Evolutionary conservation across 2,888 invertebrate genomes (phyloP).

Genomic region (Cosmopolites sordidus): DNA sequence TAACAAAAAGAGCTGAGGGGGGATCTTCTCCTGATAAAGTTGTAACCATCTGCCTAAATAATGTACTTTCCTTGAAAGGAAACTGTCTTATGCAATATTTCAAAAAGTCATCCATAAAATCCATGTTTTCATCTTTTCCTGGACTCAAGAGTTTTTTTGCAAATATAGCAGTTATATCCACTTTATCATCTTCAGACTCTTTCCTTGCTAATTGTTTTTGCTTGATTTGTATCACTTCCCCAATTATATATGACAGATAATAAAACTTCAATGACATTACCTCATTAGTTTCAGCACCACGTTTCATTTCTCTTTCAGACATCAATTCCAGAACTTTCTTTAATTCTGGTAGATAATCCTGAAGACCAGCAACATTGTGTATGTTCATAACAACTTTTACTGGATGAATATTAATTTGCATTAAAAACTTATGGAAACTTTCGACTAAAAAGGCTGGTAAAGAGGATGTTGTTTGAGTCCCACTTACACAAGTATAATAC

Average conservation of each 20-base stretch:
- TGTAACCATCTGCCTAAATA: slow-evolving; percentile 81
- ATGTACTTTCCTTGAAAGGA: slow-evolving; percentile 82
- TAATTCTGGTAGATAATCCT: slow-evolving; percentile 70
- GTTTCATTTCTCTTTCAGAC: slow-evolving; percentile 82
- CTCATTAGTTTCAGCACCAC: slow-evolving; percentile 79
- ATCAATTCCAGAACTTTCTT: slow-evolving; percentile 77
- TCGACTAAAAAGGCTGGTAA: slow-evolving; percentile 68
- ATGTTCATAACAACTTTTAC: slow-evolving; percentile 74
- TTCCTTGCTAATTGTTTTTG: slow-evolving; percentile 57
- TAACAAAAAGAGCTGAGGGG: slow-evolving; percentile 64
- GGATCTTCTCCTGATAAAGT: slow-evolving; percentile 72
- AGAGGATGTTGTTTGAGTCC: slow-evolving; percentile 68
- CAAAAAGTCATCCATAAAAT: slow-evolving; percentile 69
- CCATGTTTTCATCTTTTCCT: slow-evolving; percentile 56
- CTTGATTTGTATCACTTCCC: slow-evolving; percentile 65
- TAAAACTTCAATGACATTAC: slow-evolving; percentile 88
- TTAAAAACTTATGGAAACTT: slow-evolving; percentile 78
- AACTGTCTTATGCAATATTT: slow-evolving; percentile 86
- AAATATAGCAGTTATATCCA: slow-evolving; percentile 70
- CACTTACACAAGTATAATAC: slow-evolving; percentile 74
- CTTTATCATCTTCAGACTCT: slow-evolving; percentile 47
- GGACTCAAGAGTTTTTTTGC: slow-evolving; percentile 72
- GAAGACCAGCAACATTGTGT: slow-evolving; percentile 66
- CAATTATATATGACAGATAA: slow-evolving; percentile 71
- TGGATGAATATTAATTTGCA: slow-evolving; percentile 83